Percentiles rank a stretch among this genome's conserved stretches.
Evolutionary conservation across 1,140 invertebrate species (phyloP).

Genomic region (Colletes gigas): DNA sequence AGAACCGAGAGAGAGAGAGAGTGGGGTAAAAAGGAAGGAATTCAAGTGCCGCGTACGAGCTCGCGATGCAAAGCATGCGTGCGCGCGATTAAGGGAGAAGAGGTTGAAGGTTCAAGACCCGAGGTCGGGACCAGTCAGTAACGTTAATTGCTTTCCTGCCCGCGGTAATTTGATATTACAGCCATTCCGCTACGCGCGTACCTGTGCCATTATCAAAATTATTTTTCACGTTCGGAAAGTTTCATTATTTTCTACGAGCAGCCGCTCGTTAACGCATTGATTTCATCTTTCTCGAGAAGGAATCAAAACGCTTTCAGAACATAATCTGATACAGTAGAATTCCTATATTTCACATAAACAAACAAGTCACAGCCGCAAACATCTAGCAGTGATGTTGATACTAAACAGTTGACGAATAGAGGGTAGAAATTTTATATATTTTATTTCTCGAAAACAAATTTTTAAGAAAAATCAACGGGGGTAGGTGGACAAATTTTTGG

Average conservation of each 20-base stretch:
- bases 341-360: too few relatives aligned
- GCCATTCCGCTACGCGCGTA: not conserved
- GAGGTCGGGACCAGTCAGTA: not conserved
- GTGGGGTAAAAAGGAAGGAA: not conserved
- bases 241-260: not conserved
- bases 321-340: too few relatives aligned
- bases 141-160: constrained; percentile 41
- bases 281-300: not conserved
- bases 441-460: too few relatives aligned
- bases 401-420: too few relatives aligned
- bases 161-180: not conserved
- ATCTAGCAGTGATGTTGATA: too few relatives aligned
- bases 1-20: not conserved
- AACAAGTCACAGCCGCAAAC: too few relatives aligned
- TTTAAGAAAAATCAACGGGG: too few relatives aligned
- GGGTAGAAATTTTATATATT: too few relatives aligned
- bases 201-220: not conserved
- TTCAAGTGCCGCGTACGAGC: not conserved
- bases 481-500: too few relatives aligned
- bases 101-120: constrained; percentile 12
- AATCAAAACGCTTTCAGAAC: too few relatives aligned
- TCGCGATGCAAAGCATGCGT: constrained; percentile 9
- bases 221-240: not conserved
- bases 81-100: constrained; percentile 11
- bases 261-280: not conserved